Percentiles rank a stretch among this genome's conserved stretches.
These are phyloP conservation scores for Scarus forsteni DNA, from an alignment of 2,797 vertebrate genomes.

Conservation along the genomic window DNA sequence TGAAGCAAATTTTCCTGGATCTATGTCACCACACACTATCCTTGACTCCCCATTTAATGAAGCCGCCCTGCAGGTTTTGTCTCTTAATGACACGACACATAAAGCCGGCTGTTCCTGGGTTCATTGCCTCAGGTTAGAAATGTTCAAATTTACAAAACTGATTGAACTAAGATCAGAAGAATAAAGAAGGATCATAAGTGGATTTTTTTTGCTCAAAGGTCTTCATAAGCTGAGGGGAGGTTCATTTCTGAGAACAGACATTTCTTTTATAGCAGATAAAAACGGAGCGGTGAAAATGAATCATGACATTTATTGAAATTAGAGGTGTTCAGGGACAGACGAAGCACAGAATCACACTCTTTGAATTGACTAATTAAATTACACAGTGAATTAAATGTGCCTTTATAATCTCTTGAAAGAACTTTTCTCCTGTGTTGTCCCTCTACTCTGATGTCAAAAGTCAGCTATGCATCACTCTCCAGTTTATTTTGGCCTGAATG, in stretches of 20 bases:
- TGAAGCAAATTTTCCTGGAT: neutral
- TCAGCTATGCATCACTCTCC: neutral
- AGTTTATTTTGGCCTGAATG: neutral
- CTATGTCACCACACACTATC: neutral
- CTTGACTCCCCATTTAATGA: constrained; percentile 37
- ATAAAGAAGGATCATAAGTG: constrained; percentile 25
- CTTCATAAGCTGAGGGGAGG: constrained; percentile 27
- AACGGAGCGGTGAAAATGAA: constrained; percentile 28
- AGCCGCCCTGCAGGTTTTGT: constrained; percentile 23
- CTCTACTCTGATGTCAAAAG: neutral
- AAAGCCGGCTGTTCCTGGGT: constrained; percentile 18
- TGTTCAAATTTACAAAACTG: constrained; percentile 47
- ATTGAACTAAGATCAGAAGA: constrained; percentile 51
- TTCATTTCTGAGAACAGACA: constrained; percentile 25
- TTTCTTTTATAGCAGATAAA: constrained; percentile 39
- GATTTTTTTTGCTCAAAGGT: constrained; percentile 48
- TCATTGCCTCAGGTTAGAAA: constrained; percentile 34
- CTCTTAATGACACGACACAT: constrained; percentile 32
- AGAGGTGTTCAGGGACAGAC: constrained; percentile 20
- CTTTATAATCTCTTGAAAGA: constrained; percentile 8
- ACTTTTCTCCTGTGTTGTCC: neutral
- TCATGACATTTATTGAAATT: constrained; percentile 42
- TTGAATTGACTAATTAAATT: constrained; percentile 34
- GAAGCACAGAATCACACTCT: constrained; percentile 6
- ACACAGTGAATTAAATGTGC: constrained; percentile 20